Conservation (phyloP, 2,797 vertebrate species). For the Peromyscus attwateri region DNA sequence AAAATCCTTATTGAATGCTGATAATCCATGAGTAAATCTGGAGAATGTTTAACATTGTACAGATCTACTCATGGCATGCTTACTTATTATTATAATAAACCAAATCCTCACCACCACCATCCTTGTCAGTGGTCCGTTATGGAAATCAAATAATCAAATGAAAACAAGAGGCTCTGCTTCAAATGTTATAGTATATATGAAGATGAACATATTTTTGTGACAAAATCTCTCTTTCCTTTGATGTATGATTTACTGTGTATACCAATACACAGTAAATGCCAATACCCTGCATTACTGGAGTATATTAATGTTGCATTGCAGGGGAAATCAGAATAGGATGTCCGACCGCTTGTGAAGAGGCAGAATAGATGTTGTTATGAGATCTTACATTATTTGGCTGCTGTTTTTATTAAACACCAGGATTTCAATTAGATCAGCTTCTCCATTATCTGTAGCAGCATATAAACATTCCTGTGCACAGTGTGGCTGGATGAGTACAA, state of each 20-base stretch:
- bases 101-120: not conserved
- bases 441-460: slow-evolving; percentile 73
- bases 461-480: slow-evolving; percentile 66
- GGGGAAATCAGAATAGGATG: slow-evolving; percentile 40
- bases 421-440: slow-evolving; percentile 79
- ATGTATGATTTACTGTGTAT: slow-evolving; percentile 39
- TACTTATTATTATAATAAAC: slow-evolving; percentile 13
- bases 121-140: slow-evolving; percentile 59
- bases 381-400: slow-evolving; percentile 65
- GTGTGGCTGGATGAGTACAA: slow-evolving; percentile 16
- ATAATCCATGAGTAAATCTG: slow-evolving; percentile 41
- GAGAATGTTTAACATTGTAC: slow-evolving; percentile 21
- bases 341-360: not conserved
- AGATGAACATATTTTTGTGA: slow-evolving; percentile 3
- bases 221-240: slow-evolving; percentile 59
- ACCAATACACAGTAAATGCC: not conserved
- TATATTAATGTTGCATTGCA: not conserved
- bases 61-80: slow-evolving; percentile 11
- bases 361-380: slow-evolving; percentile 43
- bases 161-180: slow-evolving; percentile 42
- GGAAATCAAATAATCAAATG: slow-evolving; percentile 18
- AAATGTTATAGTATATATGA: slow-evolving; percentile 11
- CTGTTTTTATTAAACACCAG: slow-evolving; percentile 75
- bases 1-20: not conserved
- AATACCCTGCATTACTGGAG: slow-evolving; percentile 31